Percentiles rank a stretch among this genome's conserved stretches.
Conservation (phyloP, 2,113 vertebrate species). For the Acrocephalus arundinaceus region DNA sequence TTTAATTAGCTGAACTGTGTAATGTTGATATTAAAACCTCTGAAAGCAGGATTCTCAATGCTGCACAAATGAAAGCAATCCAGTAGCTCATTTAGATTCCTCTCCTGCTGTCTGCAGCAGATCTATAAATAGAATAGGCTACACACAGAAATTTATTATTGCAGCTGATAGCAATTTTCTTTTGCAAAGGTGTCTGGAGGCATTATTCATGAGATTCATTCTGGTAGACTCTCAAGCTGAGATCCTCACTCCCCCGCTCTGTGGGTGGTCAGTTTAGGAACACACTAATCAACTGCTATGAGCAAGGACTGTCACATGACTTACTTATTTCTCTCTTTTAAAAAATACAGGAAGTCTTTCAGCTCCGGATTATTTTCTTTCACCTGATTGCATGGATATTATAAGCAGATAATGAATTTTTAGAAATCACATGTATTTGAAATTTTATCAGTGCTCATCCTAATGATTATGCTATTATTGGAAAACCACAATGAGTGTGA, state of each 20-base stretch:
- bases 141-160: constrained; percentile 64
- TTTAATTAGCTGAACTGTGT: not conserved
- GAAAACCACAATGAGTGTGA: not conserved
- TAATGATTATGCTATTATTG: not conserved
- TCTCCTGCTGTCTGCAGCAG: not conserved
- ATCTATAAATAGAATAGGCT: constrained; percentile 66
- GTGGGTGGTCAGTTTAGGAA: constrained; percentile 60
- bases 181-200: constrained; percentile 62
- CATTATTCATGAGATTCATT: constrained; percentile 66
- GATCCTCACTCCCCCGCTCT: constrained; percentile 41
- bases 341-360: constrained; percentile 31
- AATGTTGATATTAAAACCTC: not conserved
- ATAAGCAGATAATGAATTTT: constrained; percentile 15
- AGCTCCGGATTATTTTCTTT: constrained; percentile 24
- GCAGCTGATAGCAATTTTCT: constrained; percentile 58
- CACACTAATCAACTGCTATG: constrained; percentile 47
- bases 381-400: not conserved
- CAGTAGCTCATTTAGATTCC: constrained; percentile 42
- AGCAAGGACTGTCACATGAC: constrained; percentile 16
- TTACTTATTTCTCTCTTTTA: constrained; percentile 40
- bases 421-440: not conserved
- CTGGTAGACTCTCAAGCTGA: constrained; percentile 55
- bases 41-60: not conserved
- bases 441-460: not conserved
- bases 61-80: not conserved